These are phyloP conservation scores for Linnaemya vulpina DNA, from an alignment of 2,888 invertebrate species.

Conservation along the genomic window DNA sequence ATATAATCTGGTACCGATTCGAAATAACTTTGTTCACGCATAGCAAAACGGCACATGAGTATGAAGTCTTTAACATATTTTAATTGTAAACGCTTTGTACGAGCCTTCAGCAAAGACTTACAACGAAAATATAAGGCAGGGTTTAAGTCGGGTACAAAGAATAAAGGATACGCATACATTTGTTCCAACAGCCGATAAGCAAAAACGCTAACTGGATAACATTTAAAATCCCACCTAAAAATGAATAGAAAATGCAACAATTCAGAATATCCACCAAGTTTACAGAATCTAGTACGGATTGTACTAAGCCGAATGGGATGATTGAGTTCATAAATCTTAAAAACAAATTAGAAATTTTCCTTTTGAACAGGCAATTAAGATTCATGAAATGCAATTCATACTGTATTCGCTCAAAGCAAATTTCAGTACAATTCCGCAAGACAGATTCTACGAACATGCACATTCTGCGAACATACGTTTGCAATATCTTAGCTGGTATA, in stretches of 20 bases:
- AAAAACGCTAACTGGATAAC: conserved; percentile 92
- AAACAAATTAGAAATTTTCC: too few species aligned
- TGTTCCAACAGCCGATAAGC: conserved; percentile 89
- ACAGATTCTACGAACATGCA: too few species aligned
- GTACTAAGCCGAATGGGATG: too few species aligned
- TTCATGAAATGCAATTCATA: too few species aligned
- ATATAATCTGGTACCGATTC: conserved; percentile 85
- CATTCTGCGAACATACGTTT: conserved; percentile 75
- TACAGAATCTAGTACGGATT: too few species aligned
- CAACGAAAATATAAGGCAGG: conserved; percentile 86
- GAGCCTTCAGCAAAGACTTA: conserved; percentile 85
- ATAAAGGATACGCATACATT: conserved; percentile 90
- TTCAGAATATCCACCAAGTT: neutral
- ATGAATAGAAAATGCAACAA: neutral
- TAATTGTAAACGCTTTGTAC: conserved; percentile 87
- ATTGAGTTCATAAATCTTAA: too few species aligned
- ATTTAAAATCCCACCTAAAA: conserved; percentile 83
- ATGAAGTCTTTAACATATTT: conserved; percentile 89
- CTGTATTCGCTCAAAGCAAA: too few species aligned
- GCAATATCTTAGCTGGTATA: conserved; percentile 87
- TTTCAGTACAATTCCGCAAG: too few species aligned
- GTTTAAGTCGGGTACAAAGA: conserved; percentile 89
- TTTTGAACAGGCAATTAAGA: too few species aligned
- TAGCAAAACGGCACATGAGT: conserved; percentile 87
- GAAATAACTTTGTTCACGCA: conserved; percentile 84